phyloP scores from a whole-genome alignment of 1,140 invertebrate genomes.

The Trissolcus basalis region DNA sequence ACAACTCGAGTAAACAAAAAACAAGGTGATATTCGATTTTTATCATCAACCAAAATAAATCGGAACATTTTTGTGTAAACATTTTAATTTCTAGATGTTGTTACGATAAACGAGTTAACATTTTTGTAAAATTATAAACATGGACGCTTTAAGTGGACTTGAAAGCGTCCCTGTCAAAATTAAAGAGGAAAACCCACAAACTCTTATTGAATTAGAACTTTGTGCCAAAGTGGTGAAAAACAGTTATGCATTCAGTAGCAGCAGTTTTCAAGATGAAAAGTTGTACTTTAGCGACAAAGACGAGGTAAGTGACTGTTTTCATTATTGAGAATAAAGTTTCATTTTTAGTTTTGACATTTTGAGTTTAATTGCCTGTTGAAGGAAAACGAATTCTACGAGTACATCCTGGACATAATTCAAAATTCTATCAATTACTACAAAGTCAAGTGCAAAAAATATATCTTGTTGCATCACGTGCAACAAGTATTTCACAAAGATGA shows the following conservation, averaged over 20 bases:
- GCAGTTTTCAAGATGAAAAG: background rate
- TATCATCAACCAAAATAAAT: too few relatives aligned
- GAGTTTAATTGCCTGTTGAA: background rate
- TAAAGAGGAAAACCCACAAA: background rate
- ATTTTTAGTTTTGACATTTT: background rate
- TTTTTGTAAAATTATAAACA: too few relatives aligned
- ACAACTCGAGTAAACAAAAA: too few relatives aligned
- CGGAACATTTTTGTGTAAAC: too few relatives aligned
- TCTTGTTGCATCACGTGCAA: conserved; percentile 5
- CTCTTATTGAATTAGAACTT: background rate
- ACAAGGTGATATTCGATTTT: too few relatives aligned
- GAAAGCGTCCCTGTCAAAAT: background rate
- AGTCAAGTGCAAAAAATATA: background rate
- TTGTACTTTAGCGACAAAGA: background rate
- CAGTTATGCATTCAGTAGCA: background rate
- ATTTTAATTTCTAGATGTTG: too few relatives aligned
- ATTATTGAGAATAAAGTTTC: too few relatives aligned
- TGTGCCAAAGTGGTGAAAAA: background rate
- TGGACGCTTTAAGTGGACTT: background rate
- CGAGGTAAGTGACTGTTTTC: background rate
- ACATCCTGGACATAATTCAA: conserved; percentile 12
- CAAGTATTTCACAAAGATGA: conserved; percentile 15
- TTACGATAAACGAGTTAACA: too few relatives aligned
- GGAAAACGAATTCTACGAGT: conserved; percentile 22
- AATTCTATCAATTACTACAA: conserved; percentile 5